These are phyloP conservation scores for Villa cingulata DNA, from an alignment of 2,888 invertebrate species.

Conservation along the genomic window DNA sequence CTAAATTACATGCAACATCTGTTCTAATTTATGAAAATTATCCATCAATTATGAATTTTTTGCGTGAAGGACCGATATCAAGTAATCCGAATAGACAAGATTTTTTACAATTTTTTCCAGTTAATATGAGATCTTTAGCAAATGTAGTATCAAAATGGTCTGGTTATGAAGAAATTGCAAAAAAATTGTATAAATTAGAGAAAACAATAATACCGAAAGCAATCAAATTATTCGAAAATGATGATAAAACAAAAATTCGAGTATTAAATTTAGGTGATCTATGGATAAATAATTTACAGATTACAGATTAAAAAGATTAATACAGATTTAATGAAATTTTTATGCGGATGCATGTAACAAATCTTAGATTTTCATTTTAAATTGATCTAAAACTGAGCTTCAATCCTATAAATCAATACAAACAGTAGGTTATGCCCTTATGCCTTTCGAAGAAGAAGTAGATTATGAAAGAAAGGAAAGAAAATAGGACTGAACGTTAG, in stretches of 20 bases:
- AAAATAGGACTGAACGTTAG: no score
- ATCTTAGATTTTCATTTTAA: no score
- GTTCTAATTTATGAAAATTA: conserved; percentile 25
- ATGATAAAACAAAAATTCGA: conserved; percentile 22
- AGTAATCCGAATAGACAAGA: conserved; percentile 31
- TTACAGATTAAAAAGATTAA: no score
- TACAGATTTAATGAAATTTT: no score
- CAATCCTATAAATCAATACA: no score
- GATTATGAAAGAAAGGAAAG: no score
- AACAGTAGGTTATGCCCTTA: no score
- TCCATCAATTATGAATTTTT: conserved; percentile 27
- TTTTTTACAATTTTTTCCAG: conserved; percentile 30
- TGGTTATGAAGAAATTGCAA: conserved; percentile 30
- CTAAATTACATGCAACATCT: conserved; percentile 43
- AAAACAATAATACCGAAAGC: conserved; percentile 29
- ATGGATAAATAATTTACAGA: conserved; percentile 33
- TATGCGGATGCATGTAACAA: no score
- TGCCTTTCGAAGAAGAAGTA: no score
- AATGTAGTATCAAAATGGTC: conserved; percentile 30
- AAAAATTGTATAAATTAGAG: conserved; percentile 29
- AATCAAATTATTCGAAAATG: conserved; percentile 24
- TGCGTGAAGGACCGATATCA: conserved; percentile 29
- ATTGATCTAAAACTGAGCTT: no score
- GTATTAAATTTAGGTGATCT: conserved; percentile 32
- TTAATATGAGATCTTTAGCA: conserved; percentile 30